Evolutionary conservation across 2,888 invertebrate species (phyloP), one percentile per base, ranked within the genome.

Genomic region (Stegana nigrithorax): DNA sequence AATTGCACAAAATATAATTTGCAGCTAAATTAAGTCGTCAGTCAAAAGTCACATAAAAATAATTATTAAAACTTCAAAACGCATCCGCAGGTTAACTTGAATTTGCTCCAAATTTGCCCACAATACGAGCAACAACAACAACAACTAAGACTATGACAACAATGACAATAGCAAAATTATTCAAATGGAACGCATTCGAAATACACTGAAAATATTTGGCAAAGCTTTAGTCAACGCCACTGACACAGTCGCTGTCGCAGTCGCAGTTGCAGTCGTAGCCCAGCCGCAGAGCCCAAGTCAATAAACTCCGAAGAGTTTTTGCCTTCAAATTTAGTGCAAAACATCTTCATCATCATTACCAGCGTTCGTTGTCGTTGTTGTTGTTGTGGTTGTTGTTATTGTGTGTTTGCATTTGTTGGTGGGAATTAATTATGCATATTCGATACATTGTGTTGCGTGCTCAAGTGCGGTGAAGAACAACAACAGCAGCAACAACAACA

Each of bases 381-480:
- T 25, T 47, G n/a, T 25, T n/a, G 50, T 59, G 42, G 26, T 32
- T 36, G 36, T 32, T 59, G 45, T 42, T 44, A 27, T 44, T 59
- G 12, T 25, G 25, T n/a, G 26, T 5, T 23, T 50, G 10, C 10
- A 12, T n/a, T n/a, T n/a, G 23, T 19, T 23, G 56, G 72, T 80
- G 80, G 77, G 70, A 80, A 75, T 75, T 75, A 80, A 80, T 75
- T 75, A 75, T 75, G 75, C 75, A 75, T 74, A 80, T 80, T 66
- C 50, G 76, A 80, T 75, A 74, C 75, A 80, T 76, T 75, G 72
- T 80, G 64, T 78, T 78, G 75, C 80, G 72, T 80, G 80, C 80
- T 75, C 75, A 80, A 75, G 75, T 75, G 80, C 80, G 75, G 79
- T 72, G 78, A 75, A 75, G 69, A 78, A 79, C 78, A 80, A 74